These are phyloP conservation scores for Odontothrips loti DNA, from an alignment of 2,888 invertebrate species.

Conservation along the genomic window DNA sequence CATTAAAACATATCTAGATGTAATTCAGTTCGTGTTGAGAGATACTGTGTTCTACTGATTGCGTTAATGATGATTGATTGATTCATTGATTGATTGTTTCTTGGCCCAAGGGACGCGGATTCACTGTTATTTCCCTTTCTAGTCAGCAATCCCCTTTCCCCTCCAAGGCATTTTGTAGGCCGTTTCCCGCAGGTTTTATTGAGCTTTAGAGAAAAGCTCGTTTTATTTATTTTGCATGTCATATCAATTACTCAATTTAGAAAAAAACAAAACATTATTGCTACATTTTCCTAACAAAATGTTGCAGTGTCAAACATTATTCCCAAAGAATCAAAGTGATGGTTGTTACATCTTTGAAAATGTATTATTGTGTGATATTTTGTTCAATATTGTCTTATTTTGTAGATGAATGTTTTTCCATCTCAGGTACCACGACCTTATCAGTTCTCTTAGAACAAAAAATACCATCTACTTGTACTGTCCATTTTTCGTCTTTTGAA, in stretches of 20 bases:
- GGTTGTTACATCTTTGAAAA: neutral
- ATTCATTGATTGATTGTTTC: too few species aligned
- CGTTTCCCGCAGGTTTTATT: neutral
- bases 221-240: constrained; percentile 18
- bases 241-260: neutral
- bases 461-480: too few species aligned
- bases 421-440: too few species aligned
- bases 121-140: too few species aligned
- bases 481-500: too few species aligned
- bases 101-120: too few species aligned
- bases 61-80: too few species aligned
- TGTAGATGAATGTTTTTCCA: neutral
- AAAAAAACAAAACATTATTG: neutral
- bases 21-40: neutral
- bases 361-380: constrained; percentile 13
- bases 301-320: neutral
- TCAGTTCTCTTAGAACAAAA: neutral
- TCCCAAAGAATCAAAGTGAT: neutral
- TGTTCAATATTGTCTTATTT: neutral
- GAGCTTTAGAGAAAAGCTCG: neutral
- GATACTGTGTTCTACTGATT: neutral
- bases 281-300: neutral
- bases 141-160: too few species aligned
- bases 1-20: constrained; percentile 1
- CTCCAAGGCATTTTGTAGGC: too few species aligned